Conservation (phyloP, 1,140 invertebrate genomes). For the Stegodyphus dumicola region DNA sequence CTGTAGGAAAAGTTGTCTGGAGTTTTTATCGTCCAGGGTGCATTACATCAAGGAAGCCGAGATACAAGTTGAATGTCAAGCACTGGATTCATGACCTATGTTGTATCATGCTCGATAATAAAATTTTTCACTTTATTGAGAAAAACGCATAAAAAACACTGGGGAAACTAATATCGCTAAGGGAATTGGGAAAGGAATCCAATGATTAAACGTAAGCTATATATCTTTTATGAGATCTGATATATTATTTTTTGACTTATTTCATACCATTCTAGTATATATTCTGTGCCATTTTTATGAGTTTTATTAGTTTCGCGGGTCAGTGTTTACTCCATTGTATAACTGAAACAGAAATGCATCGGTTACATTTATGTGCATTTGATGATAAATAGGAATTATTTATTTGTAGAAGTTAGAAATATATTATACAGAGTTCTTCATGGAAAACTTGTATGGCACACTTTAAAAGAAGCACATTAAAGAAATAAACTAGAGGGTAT, state of each 20-base stretch:
- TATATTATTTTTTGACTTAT: neutral
- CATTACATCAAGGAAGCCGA: constrained; percentile 43
- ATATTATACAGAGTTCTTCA: too few species aligned
- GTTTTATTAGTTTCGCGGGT: too few species aligned
- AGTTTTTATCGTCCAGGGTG: constrained; percentile 47
- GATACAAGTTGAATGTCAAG: constrained; percentile 44
- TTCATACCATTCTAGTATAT: neutral
- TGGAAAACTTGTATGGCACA: too few species aligned
- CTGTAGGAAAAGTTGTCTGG: constrained; percentile 24
- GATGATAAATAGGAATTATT: neutral
- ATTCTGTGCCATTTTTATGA: neutral
- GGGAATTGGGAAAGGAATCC: neutral
- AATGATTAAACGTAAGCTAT: constrained; percentile 12
- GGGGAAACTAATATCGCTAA: constrained; percentile 7
- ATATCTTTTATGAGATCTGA: neutral
- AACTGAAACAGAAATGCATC: too few species aligned
- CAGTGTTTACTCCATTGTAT: too few species aligned
- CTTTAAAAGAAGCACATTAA: too few species aligned
- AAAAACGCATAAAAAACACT: constrained; percentile 24
- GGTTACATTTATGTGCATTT: neutral
- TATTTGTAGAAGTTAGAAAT: too few species aligned
- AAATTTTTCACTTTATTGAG: constrained; percentile 14
- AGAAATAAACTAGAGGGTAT: too few species aligned
- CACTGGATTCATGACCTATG: constrained; percentile 27
- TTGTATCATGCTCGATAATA: constrained; percentile 40